Conservation (phyloP, 2,797 vertebrate genomes). For the Hyperoplus lanceolatus region DNA sequence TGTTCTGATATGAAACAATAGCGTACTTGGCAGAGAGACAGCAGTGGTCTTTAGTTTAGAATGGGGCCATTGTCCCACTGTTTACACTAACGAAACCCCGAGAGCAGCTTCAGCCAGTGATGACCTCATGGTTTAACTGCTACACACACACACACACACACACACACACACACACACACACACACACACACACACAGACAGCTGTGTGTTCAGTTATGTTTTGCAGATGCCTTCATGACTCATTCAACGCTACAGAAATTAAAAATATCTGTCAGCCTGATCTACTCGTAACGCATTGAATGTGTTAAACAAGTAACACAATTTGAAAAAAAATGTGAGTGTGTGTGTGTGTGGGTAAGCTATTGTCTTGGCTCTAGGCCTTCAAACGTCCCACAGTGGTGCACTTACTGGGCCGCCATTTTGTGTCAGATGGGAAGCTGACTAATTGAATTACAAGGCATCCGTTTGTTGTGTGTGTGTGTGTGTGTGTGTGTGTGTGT, state of each 20-base stretch:
- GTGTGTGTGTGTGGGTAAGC: background rate
- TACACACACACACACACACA: constrained; percentile 5
- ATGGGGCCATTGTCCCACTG: constrained; percentile 25
- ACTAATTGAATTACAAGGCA: constrained; percentile 67
- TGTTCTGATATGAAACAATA: constrained; percentile 19
- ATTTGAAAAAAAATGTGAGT: background rate
- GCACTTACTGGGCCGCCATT: constrained; percentile 59
- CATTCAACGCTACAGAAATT: constrained; percentile 41
- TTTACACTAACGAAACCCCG: constrained; percentile 29
- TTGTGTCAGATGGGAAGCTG: constrained; percentile 75
- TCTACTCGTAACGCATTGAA: background rate
- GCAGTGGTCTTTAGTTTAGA: constrained; percentile 10
- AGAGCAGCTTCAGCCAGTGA: constrained; percentile 31
- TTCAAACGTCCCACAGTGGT: constrained; percentile 52
- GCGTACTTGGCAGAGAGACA: background rate
- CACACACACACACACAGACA: constrained; percentile 21
- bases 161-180: constrained; percentile 32
- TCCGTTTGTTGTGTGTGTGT: constrained; percentile 32
- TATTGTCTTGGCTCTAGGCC: constrained; percentile 57
- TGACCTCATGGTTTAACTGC: constrained; percentile 49
- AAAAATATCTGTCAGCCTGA: background rate
- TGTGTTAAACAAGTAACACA: background rate
- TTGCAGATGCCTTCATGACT: constrained; percentile 36
- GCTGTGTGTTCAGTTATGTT: constrained; percentile 52
- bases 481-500: constrained; percentile 16